A percentile compares a stretch with the other conserved stretches of the same genome.
These are phyloP conservation scores for Pyxicephalus adspersus DNA, from an alignment of 2,113 vertebrate genomes.

Conservation along the genomic window DNA sequence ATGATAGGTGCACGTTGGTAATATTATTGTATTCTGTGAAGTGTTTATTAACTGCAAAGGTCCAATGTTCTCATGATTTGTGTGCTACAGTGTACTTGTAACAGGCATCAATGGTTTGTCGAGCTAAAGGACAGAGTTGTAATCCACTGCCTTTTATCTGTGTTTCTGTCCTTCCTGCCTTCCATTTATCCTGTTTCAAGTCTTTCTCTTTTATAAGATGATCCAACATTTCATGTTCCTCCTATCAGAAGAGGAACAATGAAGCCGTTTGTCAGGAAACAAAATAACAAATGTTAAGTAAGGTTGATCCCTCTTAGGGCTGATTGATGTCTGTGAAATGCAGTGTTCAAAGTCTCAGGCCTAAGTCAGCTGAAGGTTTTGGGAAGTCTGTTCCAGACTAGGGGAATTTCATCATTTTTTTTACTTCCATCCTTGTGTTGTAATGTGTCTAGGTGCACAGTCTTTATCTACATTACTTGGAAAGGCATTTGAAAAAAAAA, in stretches of 20 bases:
- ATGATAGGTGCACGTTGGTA: background rate
- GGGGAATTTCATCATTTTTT: background rate
- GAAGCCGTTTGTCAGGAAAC: slow-evolving; percentile 31
- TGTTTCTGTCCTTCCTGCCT: slow-evolving; percentile 15
- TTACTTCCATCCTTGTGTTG: background rate
- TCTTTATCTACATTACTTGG: background rate
- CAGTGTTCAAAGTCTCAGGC: background rate
- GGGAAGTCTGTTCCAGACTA: background rate
- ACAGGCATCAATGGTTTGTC: slow-evolving; percentile 23
- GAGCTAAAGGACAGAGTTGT: slow-evolving; percentile 5
- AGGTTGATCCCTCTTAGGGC: slow-evolving; percentile 29
- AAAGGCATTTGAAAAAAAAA: background rate
- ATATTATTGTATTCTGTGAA: slow-evolving; percentile 5
- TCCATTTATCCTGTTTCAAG: slow-evolving; percentile 27
- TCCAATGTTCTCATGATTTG: background rate
- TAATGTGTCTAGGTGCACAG: background rate
- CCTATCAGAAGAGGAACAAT: slow-evolving; percentile 18
- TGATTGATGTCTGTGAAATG: slow-evolving; percentile 24
- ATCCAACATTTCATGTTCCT: slow-evolving; percentile 9
- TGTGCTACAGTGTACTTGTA: slow-evolving; percentile 7
- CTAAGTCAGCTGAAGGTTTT: background rate
- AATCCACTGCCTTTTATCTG: slow-evolving; percentile 30
- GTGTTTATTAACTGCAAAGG: background rate
- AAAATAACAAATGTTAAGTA: slow-evolving; percentile 20
- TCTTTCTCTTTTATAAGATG: slow-evolving; percentile 22